These are phyloP conservation scores for Hyperopisus bebe DNA, from an alignment of 2,113 vertebrate genomes.

Conservation along the genomic window DNA sequence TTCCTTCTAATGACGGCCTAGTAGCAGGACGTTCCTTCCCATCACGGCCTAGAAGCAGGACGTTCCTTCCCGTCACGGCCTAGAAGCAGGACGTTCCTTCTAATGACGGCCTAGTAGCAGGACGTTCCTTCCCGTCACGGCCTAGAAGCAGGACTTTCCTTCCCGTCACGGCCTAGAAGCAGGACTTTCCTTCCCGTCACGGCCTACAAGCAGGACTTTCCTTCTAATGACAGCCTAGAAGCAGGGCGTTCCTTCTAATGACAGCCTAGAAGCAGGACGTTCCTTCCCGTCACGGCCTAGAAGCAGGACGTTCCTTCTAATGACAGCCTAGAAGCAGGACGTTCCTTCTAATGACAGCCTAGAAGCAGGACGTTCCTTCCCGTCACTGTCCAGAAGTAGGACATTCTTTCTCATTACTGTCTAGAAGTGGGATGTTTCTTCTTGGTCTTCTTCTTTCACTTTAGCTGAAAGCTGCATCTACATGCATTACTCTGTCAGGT, in stretches of 20 bases:
- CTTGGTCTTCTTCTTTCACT: not conserved
- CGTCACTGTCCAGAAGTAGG: too few relatives aligned
- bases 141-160: too few relatives aligned
- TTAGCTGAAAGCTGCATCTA: not conserved
- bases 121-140: not conserved
- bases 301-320: too few relatives aligned
- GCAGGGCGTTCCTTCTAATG: not conserved
- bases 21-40: not conserved
- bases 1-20: too few relatives aligned
- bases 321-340: too few relatives aligned
- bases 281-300: not conserved
- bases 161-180: too few relatives aligned
- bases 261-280: not conserved
- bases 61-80: not conserved
- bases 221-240: not conserved
- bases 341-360: too few relatives aligned
- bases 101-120: accelerated
- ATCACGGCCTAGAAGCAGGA: not conserved
- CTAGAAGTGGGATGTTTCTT: not conserved
- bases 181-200: not conserved
- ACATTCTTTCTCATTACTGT: not conserved
- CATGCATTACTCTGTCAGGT: not conserved
- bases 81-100: not conserved
- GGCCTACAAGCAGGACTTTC: not conserved
- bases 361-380: too few relatives aligned